Percentiles rank a stretch among this genome's conserved stretches.
Evolutionary conservation across 1,140 invertebrate species (phyloP).

Genomic region (Brachionus rotundiformis): DNA sequence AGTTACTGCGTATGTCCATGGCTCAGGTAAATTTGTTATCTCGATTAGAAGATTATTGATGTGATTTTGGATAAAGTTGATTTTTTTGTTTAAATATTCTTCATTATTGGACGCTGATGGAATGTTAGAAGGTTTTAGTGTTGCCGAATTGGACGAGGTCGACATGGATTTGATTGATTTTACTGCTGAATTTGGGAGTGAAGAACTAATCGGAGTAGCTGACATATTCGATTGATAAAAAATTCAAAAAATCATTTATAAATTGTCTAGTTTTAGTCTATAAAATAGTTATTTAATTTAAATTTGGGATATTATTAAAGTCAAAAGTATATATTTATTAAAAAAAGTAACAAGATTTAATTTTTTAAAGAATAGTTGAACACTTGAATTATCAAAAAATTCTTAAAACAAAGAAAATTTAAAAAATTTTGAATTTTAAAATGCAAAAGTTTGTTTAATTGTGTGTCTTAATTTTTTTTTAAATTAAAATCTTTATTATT

Average conservation of each 20-base stretch:
- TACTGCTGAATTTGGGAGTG: not conserved
- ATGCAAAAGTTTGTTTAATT: constrained; percentile 41
- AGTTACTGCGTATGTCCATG: constrained; percentile 58
- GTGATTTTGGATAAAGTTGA: constrained; percentile 43
- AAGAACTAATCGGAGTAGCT: not conserved
- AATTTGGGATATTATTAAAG: not conserved
- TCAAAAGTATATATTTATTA: not conserved
- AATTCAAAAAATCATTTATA: not conserved
- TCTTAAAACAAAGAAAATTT: not conserved
- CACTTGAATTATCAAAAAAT: constrained; percentile 8
- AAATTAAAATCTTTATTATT: not conserved
- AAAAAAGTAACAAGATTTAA: not conserved
- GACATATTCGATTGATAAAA: not conserved
- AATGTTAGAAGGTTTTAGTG: not conserved
- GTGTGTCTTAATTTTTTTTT: constrained; percentile 4
- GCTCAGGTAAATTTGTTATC: constrained; percentile 54
- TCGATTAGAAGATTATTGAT: constrained; percentile 48
- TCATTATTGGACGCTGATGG: not conserved
- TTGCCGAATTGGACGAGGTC: not conserved
- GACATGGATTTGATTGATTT: constrained; percentile 28
- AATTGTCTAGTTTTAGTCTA: not conserved
- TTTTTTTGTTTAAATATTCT: constrained; percentile 50
- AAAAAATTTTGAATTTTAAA: not conserved
- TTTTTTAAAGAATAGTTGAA: not conserved
- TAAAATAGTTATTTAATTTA: not conserved